phyloP scores from a whole-genome alignment of 2,888 invertebrate species.

The Dryococelus australis region DNA sequence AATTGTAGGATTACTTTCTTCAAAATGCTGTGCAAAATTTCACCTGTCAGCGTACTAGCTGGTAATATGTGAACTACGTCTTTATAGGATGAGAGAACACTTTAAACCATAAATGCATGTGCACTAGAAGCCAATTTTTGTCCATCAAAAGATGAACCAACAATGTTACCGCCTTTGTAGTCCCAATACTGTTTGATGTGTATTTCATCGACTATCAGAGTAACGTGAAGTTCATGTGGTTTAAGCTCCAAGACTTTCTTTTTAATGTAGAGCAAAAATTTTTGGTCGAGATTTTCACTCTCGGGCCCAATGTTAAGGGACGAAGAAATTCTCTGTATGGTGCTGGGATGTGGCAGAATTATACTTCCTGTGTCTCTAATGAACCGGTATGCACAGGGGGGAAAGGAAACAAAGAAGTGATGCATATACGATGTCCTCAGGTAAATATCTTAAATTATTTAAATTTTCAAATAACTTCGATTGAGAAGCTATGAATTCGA shows the following conservation, averaged over 20 bases:
- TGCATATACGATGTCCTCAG: neutral
- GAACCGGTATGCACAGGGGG: neutral
- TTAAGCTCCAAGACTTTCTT: neutral
- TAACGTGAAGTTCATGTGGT: neutral
- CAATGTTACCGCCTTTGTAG: slow-evolving; percentile 16
- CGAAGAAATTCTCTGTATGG: neutral
- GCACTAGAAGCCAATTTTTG: neutral
- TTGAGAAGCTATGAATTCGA: neutral
- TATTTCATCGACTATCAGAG: neutral
- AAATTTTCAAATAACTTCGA: neutral
- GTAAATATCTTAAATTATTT: neutral
- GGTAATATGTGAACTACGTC: neutral
- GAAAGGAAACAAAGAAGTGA: neutral
- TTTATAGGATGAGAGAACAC: no score
- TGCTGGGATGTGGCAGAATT: neutral
- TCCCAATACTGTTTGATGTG: neutral
- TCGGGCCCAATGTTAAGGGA: neutral
- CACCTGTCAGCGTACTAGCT: neutral
- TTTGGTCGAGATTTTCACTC: neutral
- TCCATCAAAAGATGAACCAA: neutral
- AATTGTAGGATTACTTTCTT: neutral
- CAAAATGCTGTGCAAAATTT: neutral
- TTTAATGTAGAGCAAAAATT: neutral
- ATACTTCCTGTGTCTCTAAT: neutral
- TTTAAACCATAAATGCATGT: neutral